phyloP scores from a whole-genome alignment of 1,140 invertebrate genomes.

The Sarcophaga peregrina region DNA sequence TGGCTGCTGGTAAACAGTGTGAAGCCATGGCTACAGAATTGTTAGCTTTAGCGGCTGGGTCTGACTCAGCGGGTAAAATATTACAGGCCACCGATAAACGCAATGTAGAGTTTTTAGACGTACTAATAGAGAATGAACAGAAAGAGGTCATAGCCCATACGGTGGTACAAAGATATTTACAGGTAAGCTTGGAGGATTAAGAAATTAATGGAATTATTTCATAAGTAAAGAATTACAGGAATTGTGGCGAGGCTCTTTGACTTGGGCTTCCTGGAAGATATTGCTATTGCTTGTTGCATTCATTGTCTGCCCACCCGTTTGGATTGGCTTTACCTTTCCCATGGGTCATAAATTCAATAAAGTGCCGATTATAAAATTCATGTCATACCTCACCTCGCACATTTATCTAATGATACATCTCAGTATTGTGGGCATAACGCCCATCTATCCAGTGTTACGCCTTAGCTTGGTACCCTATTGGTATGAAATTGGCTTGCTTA shows the following conservation, averaged over 20 bases:
- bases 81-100: constrained; percentile 90
- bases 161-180: constrained; percentile 87
- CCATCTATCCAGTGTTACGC: constrained; percentile 84
- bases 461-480: constrained; percentile 81
- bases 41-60: constrained; percentile 90
- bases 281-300: constrained; percentile 92
- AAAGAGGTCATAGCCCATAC: constrained; percentile 95
- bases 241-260: constrained; percentile 94
- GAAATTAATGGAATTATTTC: background rate
- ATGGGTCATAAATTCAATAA: constrained; percentile 95
- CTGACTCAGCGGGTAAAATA: constrained; percentile 91
- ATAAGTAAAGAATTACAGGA: constrained; percentile 73
- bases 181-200: constrained; percentile 72
- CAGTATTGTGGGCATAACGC: constrained; percentile 89
- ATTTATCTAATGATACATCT: constrained; percentile 96
- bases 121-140: constrained; percentile 98
- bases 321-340: constrained; percentile 96
- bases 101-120: constrained; percentile 95
- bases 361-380: constrained; percentile 98
- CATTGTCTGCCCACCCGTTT: constrained; percentile 93
- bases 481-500: constrained; percentile 96
- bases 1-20: constrained; percentile 93
- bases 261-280: constrained; percentile 96
- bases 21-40: constrained; percentile 98
- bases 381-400: constrained; percentile 98